phyloP scores from a whole-genome alignment of 2,113 vertebrate genomes.

The Pollachius pollachius region DNA sequence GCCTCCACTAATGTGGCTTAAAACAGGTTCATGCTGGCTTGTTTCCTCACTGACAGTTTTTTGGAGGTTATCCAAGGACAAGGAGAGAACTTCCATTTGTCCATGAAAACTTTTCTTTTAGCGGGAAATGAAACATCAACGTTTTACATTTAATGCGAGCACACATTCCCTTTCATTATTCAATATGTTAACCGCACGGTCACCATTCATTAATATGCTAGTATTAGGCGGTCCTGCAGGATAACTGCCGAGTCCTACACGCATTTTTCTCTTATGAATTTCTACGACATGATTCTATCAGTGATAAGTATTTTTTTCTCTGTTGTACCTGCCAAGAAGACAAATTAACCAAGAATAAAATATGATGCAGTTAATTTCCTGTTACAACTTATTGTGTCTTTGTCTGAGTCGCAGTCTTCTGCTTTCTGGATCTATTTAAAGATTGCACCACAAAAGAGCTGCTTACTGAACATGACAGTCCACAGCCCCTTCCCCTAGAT shows the following conservation, averaged over 20 bases:
- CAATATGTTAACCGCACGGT: conserved; percentile 41
- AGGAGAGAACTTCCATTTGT: conserved; percentile 19
- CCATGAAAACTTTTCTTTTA: conserved; percentile 29
- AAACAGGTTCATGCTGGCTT: no score
- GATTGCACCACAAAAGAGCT: no score
- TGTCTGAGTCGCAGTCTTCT: conserved; percentile 25
- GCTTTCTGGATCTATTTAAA: conserved; percentile 24
- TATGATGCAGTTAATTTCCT: conserved; percentile 52
- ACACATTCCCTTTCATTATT: conserved; percentile 45
- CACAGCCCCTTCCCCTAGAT: no score
- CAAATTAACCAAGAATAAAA: conserved; percentile 54
- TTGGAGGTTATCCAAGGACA: no score
- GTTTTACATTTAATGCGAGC: conserved; percentile 35
- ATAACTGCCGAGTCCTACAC: conserved; percentile 22
- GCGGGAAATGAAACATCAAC: conserved; percentile 23
- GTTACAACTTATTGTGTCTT: conserved; percentile 42
- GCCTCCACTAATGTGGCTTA: no score
- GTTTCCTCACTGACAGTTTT: no score
- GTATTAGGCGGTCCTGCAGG: conserved; percentile 27
- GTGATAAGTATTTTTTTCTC: conserved; percentile 34
- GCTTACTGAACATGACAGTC: no score
- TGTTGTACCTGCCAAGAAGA: conserved; percentile 54
- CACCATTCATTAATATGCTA: conserved; percentile 17
- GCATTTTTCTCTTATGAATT: conserved; percentile 34
- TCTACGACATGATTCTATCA: conserved; percentile 33